These are phyloP conservation scores for Chrysina gloriosa DNA, from an alignment of 2,888 invertebrate genomes.

Conservation along the genomic window DNA sequence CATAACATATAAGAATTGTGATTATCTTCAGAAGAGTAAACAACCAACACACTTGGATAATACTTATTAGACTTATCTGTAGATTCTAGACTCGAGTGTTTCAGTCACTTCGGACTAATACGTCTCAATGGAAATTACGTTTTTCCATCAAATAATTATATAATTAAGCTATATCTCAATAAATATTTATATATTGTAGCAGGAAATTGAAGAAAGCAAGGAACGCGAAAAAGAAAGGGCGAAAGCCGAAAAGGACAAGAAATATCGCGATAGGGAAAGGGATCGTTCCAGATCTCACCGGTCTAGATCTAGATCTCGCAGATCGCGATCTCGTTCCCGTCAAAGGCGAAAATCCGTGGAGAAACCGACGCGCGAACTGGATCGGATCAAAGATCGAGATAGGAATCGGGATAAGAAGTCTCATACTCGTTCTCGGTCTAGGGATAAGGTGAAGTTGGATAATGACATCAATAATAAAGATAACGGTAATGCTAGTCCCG, in stretches of 20 bases:
- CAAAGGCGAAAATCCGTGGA: conserved; percentile 52
- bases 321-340: conserved; percentile 57
- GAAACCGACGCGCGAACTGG: conserved; percentile 49
- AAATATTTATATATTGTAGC: conserved; percentile 40
- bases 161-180: conserved; percentile 32
- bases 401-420: conserved; percentile 48
- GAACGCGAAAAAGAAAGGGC: conserved; percentile 65
- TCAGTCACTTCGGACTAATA: no score
- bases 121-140: no score
- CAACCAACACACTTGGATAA: no score
- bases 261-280: conserved; percentile 65
- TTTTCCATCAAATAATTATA: no score
- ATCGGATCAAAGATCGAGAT: conserved; percentile 53
- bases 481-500: conserved; percentile 62
- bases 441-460: conserved; percentile 52
- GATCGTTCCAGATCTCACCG: conserved; percentile 57
- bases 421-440: conserved; percentile 54
- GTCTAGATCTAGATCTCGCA: conserved; percentile 52
- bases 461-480: conserved; percentile 59
- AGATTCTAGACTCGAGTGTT: no score
- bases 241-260: conserved; percentile 65
- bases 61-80: no score
- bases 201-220: conserved; percentile 66
- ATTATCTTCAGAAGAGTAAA: no score
- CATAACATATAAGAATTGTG: no score